Percentiles rank a stretch among this genome's conserved stretches.
These are phyloP conservation scores for Melierax canorus DNA, from an alignment of 2,113 vertebrate species.

Conservation along the genomic window DNA sequence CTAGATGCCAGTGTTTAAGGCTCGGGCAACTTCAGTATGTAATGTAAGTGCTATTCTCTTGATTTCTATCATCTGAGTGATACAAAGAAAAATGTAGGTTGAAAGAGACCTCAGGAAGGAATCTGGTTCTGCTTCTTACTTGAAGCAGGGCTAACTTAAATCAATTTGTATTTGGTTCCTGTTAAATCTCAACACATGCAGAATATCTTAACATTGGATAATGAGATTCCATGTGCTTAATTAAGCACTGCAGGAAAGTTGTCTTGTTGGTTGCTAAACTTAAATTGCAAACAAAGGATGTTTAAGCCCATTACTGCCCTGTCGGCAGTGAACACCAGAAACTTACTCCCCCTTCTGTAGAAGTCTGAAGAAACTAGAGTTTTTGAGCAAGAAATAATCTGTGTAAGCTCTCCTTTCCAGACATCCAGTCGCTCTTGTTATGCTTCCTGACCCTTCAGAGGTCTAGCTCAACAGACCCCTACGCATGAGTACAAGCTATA, in stretches of 20 bases:
- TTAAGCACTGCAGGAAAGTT: background rate
- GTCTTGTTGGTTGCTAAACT: background rate
- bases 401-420: background rate
- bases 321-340: background rate
- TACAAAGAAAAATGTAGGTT: background rate
- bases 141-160: background rate
- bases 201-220: background rate
- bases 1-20: background rate
- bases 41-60: background rate
- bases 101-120: background rate
- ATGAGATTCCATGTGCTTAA: background rate
- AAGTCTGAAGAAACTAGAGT: background rate
- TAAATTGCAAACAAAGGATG: background rate
- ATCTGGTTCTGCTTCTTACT: background rate
- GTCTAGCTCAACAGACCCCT: background rate
- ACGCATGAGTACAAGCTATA: rapidly evolving
- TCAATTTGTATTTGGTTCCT: background rate
- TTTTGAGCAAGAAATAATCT: background rate
- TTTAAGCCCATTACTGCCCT: background rate
- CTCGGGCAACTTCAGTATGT: background rate
- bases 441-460: background rate
- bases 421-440: background rate
- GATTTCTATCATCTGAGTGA: background rate
- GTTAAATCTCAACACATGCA: background rate
- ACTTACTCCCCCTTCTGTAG: background rate